Base-by-base conservation (phyloP, 2,888 invertebrate species). In the Orthosia cruda region DNA sequence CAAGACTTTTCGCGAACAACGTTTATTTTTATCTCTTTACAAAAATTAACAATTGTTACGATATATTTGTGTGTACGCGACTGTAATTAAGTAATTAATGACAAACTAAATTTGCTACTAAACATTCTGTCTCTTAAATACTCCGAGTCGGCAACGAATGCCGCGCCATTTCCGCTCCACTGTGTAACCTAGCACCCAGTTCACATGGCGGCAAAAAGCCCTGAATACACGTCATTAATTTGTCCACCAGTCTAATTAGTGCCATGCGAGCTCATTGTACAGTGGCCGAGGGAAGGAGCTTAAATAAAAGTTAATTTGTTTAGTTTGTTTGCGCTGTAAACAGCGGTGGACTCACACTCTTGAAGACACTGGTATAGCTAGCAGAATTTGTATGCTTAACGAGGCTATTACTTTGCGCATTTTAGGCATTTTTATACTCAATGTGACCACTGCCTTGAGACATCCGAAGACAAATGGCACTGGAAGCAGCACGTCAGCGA, bases 171-270 rank as follows among this genome's bases (percentile, higher is more conserved):
- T 86, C 65, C 74, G 68, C 57, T 15, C 50, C 69, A 67, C 73
- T 59, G 77, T 71, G 72, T 61, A 74, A 68, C 62, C 65, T 86
- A 76, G 66, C 70, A 74, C 70, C 80, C 66, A 65, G 85, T 84
- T 77, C 81, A 84, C 72, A 78, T 71, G 58, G 59, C 64, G 76
- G 73, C 68, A 75, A 81, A 83, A 73, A 78, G 62, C 69, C 26
- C 58, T 62, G 77, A 81, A 68, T 64, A 68, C 64, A 73, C 67
- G 55, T 59, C 77, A 74, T 83, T 80, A 67, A 84, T 81, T 86
- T 86, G 69, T 75, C 64, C 57, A 62, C 58, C 59, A 57, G 67
- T 49, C 62, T 78, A 82, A 84, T 82, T 82, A 82, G 71, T 62
- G 45, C 65, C 18, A n/a, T 57, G 55, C 20, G n/a, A 75, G 71